phyloP scores from a whole-genome alignment of 2,113 vertebrate genomes.

The Psettodes erumei region DNA sequence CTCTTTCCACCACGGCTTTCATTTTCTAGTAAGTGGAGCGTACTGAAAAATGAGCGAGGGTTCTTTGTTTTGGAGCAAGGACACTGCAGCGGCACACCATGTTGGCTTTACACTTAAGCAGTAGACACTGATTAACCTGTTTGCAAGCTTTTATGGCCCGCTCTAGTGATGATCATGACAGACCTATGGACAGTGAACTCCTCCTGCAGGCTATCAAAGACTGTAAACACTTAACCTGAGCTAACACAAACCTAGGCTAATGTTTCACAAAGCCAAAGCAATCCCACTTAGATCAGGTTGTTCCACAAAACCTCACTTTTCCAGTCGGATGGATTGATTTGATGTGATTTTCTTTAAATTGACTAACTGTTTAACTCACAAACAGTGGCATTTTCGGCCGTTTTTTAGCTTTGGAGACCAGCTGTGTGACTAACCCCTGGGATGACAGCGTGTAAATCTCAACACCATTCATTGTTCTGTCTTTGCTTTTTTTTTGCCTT shows the following conservation, averaged over 20 bases:
- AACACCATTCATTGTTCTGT: not conserved
- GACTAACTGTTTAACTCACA: not conserved
- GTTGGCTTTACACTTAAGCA: slow-evolving; percentile 42
- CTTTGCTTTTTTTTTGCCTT: not conserved
- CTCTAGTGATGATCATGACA: slow-evolving; percentile 49
- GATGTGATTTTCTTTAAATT: not conserved
- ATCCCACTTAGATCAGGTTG: slow-evolving; percentile 38
- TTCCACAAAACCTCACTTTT: slow-evolving; percentile 42
- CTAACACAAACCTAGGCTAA: slow-evolving; percentile 67
- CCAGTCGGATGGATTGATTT: slow-evolving; percentile 20
- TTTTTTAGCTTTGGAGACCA: not conserved
- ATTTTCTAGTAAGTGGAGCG: not conserved
- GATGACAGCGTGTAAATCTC: not conserved
- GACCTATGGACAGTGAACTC: slow-evolving; percentile 60
- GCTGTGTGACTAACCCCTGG: not conserved
- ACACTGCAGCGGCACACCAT: slow-evolving; percentile 31
- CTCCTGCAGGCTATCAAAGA: slow-evolving; percentile 52
- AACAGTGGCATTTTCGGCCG: not conserved
- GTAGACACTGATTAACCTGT: slow-evolving; percentile 70
- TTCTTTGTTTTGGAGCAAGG: slow-evolving; percentile 40
- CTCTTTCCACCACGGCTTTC: slow-evolving; percentile 6
- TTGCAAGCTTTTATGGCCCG: slow-evolving; percentile 63
- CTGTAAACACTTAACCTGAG: slow-evolving; percentile 70
- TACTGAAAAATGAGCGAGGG: slow-evolving; percentile 7
- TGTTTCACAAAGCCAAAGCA: slow-evolving; percentile 67